Conservation (phyloP, 2,113 vertebrate species). For the Mormyrus iriodes region DNA sequence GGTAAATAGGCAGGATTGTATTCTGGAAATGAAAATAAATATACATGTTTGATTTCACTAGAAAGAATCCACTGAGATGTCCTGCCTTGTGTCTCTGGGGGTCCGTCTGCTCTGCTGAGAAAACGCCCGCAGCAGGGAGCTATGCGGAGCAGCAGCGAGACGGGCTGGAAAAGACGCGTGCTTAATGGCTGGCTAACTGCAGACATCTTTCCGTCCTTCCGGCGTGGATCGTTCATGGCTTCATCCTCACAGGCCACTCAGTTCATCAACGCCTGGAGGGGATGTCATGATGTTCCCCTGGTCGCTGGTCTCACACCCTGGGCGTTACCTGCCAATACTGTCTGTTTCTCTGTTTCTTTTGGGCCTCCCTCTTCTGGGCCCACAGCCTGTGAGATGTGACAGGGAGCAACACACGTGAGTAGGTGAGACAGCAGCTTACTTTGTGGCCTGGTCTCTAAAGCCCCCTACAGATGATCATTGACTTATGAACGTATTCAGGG, state of each 20-base stretch:
- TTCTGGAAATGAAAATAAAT: neutral
- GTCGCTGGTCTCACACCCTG: slow-evolving; percentile 34
- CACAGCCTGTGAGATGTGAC: slow-evolving; percentile 41
- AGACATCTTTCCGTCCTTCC: neutral
- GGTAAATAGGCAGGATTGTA: neutral
- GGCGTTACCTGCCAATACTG: slow-evolving; percentile 42
- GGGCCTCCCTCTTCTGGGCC: slow-evolving; percentile 30
- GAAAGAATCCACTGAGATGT: neutral
- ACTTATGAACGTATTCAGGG: neutral
- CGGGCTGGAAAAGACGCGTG: neutral
- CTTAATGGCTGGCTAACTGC: neutral
- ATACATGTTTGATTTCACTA: neutral
- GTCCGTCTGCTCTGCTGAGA: neutral
- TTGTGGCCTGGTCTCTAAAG: neutral
- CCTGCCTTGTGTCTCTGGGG: neutral
- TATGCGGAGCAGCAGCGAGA: neutral
- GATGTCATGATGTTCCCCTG: neutral
- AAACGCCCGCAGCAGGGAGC: neutral
- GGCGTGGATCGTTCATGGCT: neutral
- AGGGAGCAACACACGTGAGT: neutral
- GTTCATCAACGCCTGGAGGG: neutral
- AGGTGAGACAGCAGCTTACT: neutral
- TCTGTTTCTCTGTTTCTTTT: slow-evolving; percentile 34
- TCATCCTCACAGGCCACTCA: neutral
- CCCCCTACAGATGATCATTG: neutral